Conservation (phyloP, 2,113 vertebrate species). For the Colius striatus region DNA sequence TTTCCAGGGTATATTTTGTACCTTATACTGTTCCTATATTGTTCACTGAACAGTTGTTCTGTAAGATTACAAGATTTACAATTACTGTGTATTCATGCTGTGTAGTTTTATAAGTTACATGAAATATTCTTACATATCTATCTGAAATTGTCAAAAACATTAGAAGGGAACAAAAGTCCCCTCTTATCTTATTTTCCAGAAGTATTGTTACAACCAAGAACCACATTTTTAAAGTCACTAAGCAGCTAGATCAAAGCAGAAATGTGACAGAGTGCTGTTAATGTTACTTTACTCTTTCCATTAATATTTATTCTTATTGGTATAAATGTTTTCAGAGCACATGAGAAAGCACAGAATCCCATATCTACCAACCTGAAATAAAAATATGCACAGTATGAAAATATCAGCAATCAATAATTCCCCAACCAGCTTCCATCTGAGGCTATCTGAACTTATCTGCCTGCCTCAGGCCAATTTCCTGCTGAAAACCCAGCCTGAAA, state of each 20-base stretch:
- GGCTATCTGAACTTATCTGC: not conserved
- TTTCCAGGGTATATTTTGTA: not conserved
- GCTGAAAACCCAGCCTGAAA: constrained; percentile 51
- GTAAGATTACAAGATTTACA: not conserved
- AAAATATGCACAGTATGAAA: constrained; percentile 27
- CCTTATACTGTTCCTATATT: not conserved
- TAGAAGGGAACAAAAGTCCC: not conserved
- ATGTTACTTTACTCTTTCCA: not conserved
- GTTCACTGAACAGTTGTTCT: not conserved
- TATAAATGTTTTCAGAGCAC: not conserved
- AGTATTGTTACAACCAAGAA: not conserved
- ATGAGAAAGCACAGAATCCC: not conserved
- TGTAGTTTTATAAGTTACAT: not conserved
- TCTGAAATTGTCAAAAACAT: not conserved
- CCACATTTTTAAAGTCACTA: not conserved
- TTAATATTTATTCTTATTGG: not conserved
- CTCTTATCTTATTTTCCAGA: not conserved
- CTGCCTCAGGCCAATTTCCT: constrained; percentile 51
- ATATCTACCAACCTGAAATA: not conserved
- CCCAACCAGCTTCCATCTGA: constrained; percentile 32
- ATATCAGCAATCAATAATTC: constrained; percentile 55
- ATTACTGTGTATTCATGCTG: not conserved
- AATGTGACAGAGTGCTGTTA: not conserved
- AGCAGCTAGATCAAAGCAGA: not conserved
- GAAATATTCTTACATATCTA: not conserved